A percentile compares a stretch with the other conserved stretches of the same genome.
These are phyloP conservation scores for Oreochromis niloticus DNA, from an alignment of 2,113 vertebrate genomes.

Conservation along the genomic window DNA sequence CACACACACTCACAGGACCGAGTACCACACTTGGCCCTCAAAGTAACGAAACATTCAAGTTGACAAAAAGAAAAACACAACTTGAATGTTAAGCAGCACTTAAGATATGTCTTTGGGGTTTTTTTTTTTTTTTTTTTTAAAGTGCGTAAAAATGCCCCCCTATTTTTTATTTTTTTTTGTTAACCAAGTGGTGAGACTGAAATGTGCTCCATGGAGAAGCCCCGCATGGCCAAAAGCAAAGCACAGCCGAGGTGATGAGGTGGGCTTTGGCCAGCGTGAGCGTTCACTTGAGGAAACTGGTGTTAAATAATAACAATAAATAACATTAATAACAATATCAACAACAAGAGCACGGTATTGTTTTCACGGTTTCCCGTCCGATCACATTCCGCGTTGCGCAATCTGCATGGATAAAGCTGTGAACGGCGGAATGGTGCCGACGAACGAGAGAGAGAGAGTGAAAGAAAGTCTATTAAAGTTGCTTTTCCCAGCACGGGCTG, in stretches of 20 bases:
- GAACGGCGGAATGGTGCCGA: neutral
- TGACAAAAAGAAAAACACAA: neutral
- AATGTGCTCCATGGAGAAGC: slow-evolving; percentile 29
- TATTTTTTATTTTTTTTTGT: neutral
- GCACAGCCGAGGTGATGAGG: neutral
- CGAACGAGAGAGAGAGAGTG: neutral
- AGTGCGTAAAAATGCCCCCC: neutral
- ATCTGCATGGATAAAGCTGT: slow-evolving; percentile 12
- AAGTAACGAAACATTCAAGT: slow-evolving; percentile 26
- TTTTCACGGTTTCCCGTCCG: slow-evolving; percentile 11
- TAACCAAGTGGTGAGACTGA: neutral
- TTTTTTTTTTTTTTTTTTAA: neutral
- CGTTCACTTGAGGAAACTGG: neutral
- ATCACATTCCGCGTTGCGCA: slow-evolving; percentile 56
- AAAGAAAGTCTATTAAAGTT: slow-evolving; percentile 30
- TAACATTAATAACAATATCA: neutral
- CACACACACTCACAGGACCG: slow-evolving; percentile 2
- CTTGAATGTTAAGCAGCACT: neutral
- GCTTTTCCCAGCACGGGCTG: neutral
- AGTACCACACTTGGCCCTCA: neutral
- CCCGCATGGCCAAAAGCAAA: slow-evolving; percentile 34
- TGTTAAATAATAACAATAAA: neutral
- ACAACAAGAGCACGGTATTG: neutral
- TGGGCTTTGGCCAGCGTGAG: neutral
- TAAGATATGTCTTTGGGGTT: neutral